phyloP scores from a whole-genome alignment of 2,113 vertebrate genomes.

The Mormyrus lacerda region DNA sequence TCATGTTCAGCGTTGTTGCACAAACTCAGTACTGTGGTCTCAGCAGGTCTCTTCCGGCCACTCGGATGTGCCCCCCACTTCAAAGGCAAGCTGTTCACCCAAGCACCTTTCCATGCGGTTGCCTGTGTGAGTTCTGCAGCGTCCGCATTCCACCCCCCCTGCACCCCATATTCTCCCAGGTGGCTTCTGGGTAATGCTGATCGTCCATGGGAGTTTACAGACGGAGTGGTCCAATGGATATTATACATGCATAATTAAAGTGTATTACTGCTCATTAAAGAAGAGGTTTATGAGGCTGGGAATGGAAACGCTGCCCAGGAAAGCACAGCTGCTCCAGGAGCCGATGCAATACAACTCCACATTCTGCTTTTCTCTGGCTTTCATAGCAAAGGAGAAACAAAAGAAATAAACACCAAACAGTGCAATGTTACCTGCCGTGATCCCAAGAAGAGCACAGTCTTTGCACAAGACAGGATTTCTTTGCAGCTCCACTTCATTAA shows the following conservation, averaged over 20 bases:
- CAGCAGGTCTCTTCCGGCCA: neutral
- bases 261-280: neutral
- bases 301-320: neutral
- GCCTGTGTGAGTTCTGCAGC: neutral
- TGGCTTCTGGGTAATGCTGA: neutral
- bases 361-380: neutral
- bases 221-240: neutral
- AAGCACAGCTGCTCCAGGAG: neutral
- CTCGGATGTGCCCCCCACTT: neutral
- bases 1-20: neutral
- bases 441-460: neutral
- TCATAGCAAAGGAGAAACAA: neutral
- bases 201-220: neutral
- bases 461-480: neutral
- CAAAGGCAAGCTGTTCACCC: neutral
- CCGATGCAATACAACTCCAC: neutral
- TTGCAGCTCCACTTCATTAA: constrained; percentile 21
- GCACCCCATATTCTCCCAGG: neutral
- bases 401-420: neutral
- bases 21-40: neutral
- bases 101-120: neutral
- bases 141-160: neutral
- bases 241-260: neutral
- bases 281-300: neutral
- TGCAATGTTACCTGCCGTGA: neutral